These are phyloP conservation scores for Diploscapter pachys DNA, from an alignment of 1,140 invertebrate genomes.

Conservation along the genomic window DNA sequence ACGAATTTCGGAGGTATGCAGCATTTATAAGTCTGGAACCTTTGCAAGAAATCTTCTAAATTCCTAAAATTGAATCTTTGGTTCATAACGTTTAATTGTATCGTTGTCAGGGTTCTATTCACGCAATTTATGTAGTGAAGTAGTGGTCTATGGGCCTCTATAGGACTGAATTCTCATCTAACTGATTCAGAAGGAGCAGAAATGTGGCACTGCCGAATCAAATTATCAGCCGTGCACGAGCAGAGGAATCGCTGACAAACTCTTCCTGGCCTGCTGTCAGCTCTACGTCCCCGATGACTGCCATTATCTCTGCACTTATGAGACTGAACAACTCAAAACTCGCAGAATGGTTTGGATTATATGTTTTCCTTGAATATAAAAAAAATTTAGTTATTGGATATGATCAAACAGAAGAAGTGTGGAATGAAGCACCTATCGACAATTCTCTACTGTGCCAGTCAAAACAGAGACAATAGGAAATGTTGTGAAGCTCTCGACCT, in stretches of 20 bases:
- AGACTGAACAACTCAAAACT: constrained; percentile 36
- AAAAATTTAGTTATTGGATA: constrained; percentile 33
- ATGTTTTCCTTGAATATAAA: background rate
- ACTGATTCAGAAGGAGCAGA: background rate
- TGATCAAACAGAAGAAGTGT: constrained; percentile 33
- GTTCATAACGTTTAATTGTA: too few relatives aligned
- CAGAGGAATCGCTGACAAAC: constrained; percentile 38
- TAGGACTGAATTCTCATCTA: too few relatives aligned
- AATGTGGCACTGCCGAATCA: constrained; percentile 31
- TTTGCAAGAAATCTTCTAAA: too few relatives aligned
- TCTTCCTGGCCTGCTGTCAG: constrained; percentile 39
- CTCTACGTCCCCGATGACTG: constrained; percentile 38
- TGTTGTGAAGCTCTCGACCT: constrained; percentile 39
- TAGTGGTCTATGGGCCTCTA: too few relatives aligned
- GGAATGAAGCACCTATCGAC: constrained; percentile 34
- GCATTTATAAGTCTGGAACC: too few relatives aligned
- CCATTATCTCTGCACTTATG: constrained; percentile 38
- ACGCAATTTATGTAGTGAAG: too few relatives aligned
- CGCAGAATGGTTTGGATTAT: constrained; percentile 35
- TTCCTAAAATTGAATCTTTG: too few relatives aligned
- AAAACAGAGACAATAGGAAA: constrained; percentile 41
- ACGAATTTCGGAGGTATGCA: too few relatives aligned
- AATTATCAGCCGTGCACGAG: constrained; percentile 41
- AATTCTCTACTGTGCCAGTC: constrained; percentile 41
- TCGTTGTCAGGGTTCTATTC: too few relatives aligned